phyloP scores from a whole-genome alignment of 2,888 invertebrate species.

The Thecocarcelia acutangulata region DNA sequence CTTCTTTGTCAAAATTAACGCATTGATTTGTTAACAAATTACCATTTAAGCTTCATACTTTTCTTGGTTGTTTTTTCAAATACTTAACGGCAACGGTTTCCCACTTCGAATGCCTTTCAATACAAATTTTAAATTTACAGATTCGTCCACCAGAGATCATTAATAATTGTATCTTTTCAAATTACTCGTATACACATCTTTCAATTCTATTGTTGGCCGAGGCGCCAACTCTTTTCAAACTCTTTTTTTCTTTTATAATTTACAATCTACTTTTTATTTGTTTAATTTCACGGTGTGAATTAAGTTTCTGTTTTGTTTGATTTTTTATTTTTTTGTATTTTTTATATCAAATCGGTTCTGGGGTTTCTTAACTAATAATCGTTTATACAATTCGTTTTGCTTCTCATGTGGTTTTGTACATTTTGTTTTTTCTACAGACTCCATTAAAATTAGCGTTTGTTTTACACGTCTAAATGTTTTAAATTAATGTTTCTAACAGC shows the following conservation, averaged over 20 bases:
- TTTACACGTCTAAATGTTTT: too few relatives aligned
- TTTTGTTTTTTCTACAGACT: background rate
- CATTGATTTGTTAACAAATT: too few relatives aligned
- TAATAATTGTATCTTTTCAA: constrained; percentile 73
- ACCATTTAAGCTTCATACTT: too few relatives aligned
- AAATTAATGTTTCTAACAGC: too few relatives aligned
- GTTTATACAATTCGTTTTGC: constrained; percentile 72
- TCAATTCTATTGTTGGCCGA: constrained; percentile 48
- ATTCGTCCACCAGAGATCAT: constrained; percentile 76
- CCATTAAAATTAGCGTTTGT: too few relatives aligned
- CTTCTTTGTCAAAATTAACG: too few relatives aligned
- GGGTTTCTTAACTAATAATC: constrained; percentile 60
- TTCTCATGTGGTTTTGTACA: constrained; percentile 71
- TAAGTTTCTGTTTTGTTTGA: constrained; percentile 62
- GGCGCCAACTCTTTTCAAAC: too few relatives aligned
- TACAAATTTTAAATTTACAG: constrained; percentile 29
- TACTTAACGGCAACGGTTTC: too few relatives aligned
- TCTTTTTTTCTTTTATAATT: constrained; percentile 8
- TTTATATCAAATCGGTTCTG: constrained; percentile 43
- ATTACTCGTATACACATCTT: constrained; percentile 20
- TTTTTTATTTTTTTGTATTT: background rate
- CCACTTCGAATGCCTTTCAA: background rate
- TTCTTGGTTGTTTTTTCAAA: too few relatives aligned
- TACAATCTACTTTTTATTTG: constrained; percentile 69
- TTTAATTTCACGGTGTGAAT: constrained; percentile 73